Evolutionary conservation across 2,113 vertebrate genomes (phyloP).

Genomic region (Melospiza georgiana): DNA sequence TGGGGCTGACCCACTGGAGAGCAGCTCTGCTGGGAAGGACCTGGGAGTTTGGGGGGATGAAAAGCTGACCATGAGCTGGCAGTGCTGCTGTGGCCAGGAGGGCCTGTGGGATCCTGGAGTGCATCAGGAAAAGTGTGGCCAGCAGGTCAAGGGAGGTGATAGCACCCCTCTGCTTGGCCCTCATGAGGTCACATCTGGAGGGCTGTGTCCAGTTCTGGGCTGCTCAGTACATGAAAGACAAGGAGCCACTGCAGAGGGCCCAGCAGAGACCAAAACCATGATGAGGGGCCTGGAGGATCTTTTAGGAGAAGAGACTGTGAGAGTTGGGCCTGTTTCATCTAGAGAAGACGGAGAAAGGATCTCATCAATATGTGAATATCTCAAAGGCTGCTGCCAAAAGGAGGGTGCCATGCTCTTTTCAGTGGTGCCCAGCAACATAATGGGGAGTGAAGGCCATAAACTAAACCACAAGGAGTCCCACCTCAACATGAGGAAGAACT

Average conservation of each 20-base stretch:
- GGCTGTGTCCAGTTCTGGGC: too few species aligned
- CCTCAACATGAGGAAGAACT: not conserved
- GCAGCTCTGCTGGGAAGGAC: not conserved
- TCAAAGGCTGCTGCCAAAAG: not conserved
- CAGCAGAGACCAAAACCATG: not conserved
- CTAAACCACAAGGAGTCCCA: not conserved
- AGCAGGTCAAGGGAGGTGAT: not conserved
- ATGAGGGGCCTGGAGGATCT: not conserved
- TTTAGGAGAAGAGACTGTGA: not conserved
- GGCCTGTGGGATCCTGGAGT: not conserved
- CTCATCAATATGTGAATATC: not conserved
- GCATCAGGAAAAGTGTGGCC: accelerated
- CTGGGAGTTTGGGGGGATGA: not conserved
- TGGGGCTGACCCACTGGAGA: not conserved
- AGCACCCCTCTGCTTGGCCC: not conserved
- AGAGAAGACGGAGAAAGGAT: not conserved
- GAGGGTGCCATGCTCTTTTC: not conserved
- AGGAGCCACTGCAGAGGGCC: not conserved
- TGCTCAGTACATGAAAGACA: not conserved
- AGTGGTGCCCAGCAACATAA: not conserved
- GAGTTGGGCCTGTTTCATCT: not conserved
- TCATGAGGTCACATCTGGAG: not conserved
- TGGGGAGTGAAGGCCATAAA: not conserved
- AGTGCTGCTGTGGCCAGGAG: not conserved
- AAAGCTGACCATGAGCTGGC: not conserved